Conservation (phyloP, 2,797 vertebrate genomes). For the Avahi laniger region DNA sequence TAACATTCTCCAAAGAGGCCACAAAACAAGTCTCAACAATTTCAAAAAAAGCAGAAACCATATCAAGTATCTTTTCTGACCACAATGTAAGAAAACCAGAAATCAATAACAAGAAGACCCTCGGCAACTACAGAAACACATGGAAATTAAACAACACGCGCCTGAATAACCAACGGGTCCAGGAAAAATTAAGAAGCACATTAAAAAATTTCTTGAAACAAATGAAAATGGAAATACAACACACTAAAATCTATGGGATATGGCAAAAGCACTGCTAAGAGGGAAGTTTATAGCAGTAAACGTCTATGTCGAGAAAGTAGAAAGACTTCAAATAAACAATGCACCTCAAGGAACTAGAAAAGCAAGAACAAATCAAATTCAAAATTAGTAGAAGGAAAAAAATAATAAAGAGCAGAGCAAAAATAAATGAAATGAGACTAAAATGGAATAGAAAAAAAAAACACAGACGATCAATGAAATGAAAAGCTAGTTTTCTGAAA, state of each 20-base stretch:
- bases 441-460: not conserved
- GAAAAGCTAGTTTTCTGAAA: not conserved
- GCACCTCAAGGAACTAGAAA: not conserved
- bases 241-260: not conserved
- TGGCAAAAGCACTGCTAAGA: not conserved
- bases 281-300: not conserved
- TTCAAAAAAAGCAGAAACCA: not conserved
- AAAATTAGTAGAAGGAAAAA: not conserved
- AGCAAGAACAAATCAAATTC: not conserved
- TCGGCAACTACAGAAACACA: not conserved
- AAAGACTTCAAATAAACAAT: not conserved
- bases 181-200: not conserved
- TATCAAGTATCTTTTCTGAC: not conserved
- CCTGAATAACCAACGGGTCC: not conserved
- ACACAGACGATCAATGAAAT: not conserved
- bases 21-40: not conserved
- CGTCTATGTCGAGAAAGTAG: not conserved
- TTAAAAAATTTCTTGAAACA: not conserved
- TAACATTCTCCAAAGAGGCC: not conserved
- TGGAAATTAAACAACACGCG: not conserved
- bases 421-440: not conserved
- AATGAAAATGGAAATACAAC: not conserved
- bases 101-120: not conserved
- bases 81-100: not conserved
- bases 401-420: not conserved